phyloP scores from a whole-genome alignment of 2,888 invertebrate genomes.

The Acronicta psi region DNA sequence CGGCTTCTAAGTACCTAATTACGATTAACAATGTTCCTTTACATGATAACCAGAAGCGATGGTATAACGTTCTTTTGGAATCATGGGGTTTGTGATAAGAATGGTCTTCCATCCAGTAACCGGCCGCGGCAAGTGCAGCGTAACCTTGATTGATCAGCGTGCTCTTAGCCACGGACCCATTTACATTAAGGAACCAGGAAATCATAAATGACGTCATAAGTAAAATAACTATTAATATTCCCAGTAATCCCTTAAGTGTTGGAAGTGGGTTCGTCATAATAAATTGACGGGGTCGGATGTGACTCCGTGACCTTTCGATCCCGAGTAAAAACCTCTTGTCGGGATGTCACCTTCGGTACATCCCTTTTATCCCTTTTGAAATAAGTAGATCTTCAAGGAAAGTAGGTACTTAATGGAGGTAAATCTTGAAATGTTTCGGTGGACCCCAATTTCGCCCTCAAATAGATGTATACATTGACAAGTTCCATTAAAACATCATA shows the following conservation, averaged over 20 bases:
- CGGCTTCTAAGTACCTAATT: too few species aligned
- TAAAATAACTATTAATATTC: slow-evolving; percentile 12
- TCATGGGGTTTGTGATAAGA: too few species aligned
- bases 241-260: slow-evolving; percentile 2
- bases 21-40: too few species aligned
- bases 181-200: slow-evolving; percentile 1
- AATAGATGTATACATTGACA: too few species aligned
- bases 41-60: too few species aligned
- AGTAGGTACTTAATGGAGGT: slow-evolving; percentile 3
- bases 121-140: too few species aligned
- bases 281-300: slow-evolving; percentile 33
- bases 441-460: too few species aligned
- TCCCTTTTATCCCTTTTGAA: slow-evolving; percentile 26
- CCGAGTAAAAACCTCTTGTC: slow-evolving; percentile 17
- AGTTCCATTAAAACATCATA: too few species aligned
- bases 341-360: slow-evolving; percentile 22
- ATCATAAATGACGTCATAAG: not conserved
- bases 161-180: too few species aligned
- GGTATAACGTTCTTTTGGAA: too few species aligned
- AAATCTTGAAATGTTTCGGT: slow-evolving; percentile 1
- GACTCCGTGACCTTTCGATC: slow-evolving; percentile 27
- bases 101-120: too few species aligned
- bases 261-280: slow-evolving; percentile 29
- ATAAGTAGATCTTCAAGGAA: slow-evolving; percentile 29
- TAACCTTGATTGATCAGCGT: too few species aligned